Evolutionary conservation across 2,113 vertebrate species (phyloP).

Genomic region (Sialia sialis): DNA sequence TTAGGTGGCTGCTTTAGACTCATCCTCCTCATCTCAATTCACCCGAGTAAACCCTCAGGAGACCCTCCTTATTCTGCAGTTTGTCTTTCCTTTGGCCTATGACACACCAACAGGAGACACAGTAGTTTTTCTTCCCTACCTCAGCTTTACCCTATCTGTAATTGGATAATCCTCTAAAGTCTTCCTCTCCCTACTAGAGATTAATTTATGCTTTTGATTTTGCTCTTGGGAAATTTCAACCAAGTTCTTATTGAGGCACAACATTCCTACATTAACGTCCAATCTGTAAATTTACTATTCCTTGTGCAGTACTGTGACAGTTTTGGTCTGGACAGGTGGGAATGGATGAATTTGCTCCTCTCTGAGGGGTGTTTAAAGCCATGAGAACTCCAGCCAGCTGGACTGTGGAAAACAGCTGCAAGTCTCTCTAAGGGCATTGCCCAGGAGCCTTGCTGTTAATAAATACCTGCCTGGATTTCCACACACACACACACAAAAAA

Average conservation of each 20-base stretch:
- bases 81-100: background rate
- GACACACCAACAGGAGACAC: background rate
- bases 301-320: background rate
- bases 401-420: background rate
- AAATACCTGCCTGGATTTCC: background rate
- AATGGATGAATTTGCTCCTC: constrained; percentile 13
- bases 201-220: background rate
- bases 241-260: background rate
- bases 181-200: background rate
- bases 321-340: background rate
- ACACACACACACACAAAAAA: no score
- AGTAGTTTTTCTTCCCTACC: background rate
- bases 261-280: background rate
- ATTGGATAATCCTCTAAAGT: background rate
- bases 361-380: background rate
- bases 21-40: background rate
- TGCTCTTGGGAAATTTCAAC: background rate
- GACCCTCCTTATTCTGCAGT: background rate
- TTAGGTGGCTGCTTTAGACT: background rate
- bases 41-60: background rate
- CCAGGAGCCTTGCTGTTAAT: background rate
- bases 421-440: constrained; percentile 1
- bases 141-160: background rate
- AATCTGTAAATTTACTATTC: background rate
- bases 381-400: background rate